Evolutionary conservation across 1,140 invertebrate genomes (phyloP).

Genomic region (Drosophila tristis): DNA sequence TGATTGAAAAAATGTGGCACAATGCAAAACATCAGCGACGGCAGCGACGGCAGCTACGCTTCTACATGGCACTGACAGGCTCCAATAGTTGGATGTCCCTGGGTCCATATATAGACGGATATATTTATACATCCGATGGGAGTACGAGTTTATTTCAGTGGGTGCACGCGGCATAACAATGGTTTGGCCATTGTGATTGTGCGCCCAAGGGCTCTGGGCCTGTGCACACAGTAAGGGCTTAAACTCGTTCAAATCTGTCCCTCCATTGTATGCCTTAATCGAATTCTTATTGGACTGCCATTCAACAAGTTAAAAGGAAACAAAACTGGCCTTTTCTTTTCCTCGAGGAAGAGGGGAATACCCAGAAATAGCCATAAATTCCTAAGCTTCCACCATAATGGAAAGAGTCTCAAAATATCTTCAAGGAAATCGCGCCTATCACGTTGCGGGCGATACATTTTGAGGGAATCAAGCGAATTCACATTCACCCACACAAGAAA

Average conservation of each 20-base stretch:
- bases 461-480: too few species aligned
- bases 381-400: not conserved
- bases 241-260: constrained; percentile 19
- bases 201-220: not conserved
- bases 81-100: constrained; percentile 3
- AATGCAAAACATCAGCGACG: constrained; percentile 4
- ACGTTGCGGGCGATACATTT: not conserved
- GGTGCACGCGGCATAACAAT: constrained; percentile 16
- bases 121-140: constrained; percentile 41
- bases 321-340: too few species aligned
- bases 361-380: constrained; percentile 2
- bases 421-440: not conserved
- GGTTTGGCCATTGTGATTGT: constrained; percentile 13
- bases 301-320: constrained; percentile 18
- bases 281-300: constrained; percentile 23
- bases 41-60: constrained; percentile 2
- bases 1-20: constrained; percentile 1
- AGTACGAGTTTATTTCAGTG: constrained; percentile 15
- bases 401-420: not conserved
- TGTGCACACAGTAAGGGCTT: constrained; percentile 27
- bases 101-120: not conserved
- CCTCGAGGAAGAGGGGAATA: too few species aligned
- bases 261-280: constrained; percentile 41
- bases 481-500: constrained; percentile 4
- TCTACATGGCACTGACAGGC: constrained; percentile 34